Base-by-base conservation (phyloP, 53 echinoderm and acorn worm genomes). In the Luidia sarsii region DNA sequence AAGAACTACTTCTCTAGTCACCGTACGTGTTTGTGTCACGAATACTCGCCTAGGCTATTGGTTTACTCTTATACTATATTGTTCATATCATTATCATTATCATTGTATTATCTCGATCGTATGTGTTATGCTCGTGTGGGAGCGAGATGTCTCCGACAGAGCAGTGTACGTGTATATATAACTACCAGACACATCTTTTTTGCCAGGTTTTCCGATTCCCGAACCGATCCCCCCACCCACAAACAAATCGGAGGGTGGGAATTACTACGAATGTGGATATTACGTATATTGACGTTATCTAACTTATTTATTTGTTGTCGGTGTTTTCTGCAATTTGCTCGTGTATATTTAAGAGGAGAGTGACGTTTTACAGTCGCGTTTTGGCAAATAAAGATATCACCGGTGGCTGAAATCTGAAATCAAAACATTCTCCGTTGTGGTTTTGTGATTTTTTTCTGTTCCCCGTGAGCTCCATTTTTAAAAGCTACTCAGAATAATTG, bases 301-400 rank as follows among this genome's bases (percentile, higher is more conserved):
- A 77, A 53, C 74, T 59, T 57, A 77, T 57, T 77, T 77, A 77
- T 77, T 61, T 61, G 61, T 77, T 61, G 61, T 77, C 60, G 77
- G 77, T 77, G 60, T 77, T 39, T n/a, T 41, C 61, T 74, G 77
- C 61, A 38, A 59, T 77, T 77, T 77, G 77, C 77, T 77, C n/a
- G 60, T 77, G 59, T 77, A 77, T 61, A 67, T 77, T 77, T 32
- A 32, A 28, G 55, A 23, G 20, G 55, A 60, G 37, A 31, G 60
- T 77, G 77, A 77, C 48, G 45, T 77, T 77, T 77, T 77, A 59
- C 59, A 43, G 77, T 77, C 77, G 59, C 77, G 22, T 39, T 77
- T 70, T 77, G 60, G 77, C 77, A 77, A 77, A 77, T 77, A 77
- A 77, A 77, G 61, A 77, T 21, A 60, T 77, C 77, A 77, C 77